Evolutionary conservation across 2,113 vertebrate species (phyloP), one percentile per base, ranked within the genome.

Genomic region (Trichechus manatus): DNA sequence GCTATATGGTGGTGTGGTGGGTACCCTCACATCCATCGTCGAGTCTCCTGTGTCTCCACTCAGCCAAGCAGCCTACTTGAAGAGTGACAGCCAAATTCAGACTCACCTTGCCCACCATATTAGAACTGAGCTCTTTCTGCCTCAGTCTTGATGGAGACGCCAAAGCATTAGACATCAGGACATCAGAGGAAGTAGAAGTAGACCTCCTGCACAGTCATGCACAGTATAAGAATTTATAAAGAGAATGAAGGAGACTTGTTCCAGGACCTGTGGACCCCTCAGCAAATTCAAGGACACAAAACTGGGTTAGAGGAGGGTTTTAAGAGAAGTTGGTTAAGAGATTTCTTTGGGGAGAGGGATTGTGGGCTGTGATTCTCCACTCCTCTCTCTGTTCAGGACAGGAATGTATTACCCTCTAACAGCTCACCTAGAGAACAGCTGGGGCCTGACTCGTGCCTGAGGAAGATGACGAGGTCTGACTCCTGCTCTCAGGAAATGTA

Each of bases 231-330:
- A 94, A 78, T 56, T 86, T 53, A 86, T 39, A 74, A 66, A 63
- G 29, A 36, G 36, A 91, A 81, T n/a, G 39, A 88, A 59, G 83
- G 25, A 70, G 13, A 95, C n/a, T 10, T 50, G 50, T 44, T 86
- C n/a, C 23, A 8, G 79, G 22, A 64, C 59, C 7, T 17, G 23
- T 31, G 25, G 29, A 27, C 27, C 33, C 61, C 47, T 87, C 77
- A 82, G 23, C 13, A 64, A 91, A 82, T 81, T 91, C 47, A 87
- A 87, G 42, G 66, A n/a, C 23, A 80, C 42, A 92, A 90, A 87
- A 89, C 20, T 75, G 42, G 23, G 59, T 68, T n/a, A 92, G 25
- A 96, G 64, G 64, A 91, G 85, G 15, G 39, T 83, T 53, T 87
- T 63, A 85, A 93, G 47, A 83, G n/a, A 93, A 33, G 19, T 20